Base-by-base conservation (phyloP, 1,140 invertebrate genomes). In the Papilio dardanus region DNA sequence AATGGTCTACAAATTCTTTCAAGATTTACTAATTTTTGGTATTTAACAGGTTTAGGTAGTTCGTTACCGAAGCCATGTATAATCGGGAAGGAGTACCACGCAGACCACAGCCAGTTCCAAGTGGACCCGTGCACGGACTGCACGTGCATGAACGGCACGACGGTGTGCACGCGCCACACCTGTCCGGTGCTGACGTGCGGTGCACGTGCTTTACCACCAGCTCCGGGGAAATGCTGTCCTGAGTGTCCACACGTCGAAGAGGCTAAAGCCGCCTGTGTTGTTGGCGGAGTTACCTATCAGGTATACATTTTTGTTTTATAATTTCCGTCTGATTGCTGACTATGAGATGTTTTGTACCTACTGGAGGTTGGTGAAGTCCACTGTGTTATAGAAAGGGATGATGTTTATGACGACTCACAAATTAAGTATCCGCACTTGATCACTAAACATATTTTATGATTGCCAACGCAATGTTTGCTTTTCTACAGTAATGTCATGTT, bases 141-240 rank as follows among this genome's bases (percentile, higher is more conserved):
- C 90, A 95, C 94, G 1, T 99, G 98, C 84, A 75, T 92, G 46
- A 96, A 97, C 88, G 96, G 96, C 28, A 97, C 96, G 0, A 95
- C 96, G 0, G 93, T 97, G 16, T 99, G 98, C 90, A 92, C 94
- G 14, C 94, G 97, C 7, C 94, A 96, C 77, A 96, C 96, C 1
- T 99, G 98, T 85, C 97, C 97, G 0, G 95, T 97, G 0, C 87
- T 98, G 62, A 96, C 97, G 76, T 99, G 98, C 86, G 94, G 96
- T 0, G 94, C 95, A 0, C 95, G 97, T 54, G 94, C 96, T 37
- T 78, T 97, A 83, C 94, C 95, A 40, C 94, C 93, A 7, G 84
- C 91, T 1, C 94, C 94, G 0, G 96, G 95, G 8, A 95, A 95
- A 74, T 98, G 98, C 85, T 99, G 98, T 88, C 96, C 96, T 0